Conservation (phyloP, 2,797 vertebrate species). For the Centroberyx gerrardi region DNA sequence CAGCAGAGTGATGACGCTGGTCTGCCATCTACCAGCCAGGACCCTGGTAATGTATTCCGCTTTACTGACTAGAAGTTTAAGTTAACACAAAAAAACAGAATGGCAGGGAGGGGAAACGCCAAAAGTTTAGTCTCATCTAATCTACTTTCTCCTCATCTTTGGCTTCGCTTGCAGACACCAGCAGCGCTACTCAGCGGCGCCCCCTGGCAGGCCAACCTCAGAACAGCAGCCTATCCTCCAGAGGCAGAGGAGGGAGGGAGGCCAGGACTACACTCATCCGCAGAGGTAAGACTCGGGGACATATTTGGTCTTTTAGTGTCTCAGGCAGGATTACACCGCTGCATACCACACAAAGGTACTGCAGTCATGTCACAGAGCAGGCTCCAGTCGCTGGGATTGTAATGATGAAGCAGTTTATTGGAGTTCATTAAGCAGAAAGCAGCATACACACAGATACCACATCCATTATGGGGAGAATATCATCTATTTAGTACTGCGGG, state of each 20-base stretch:
- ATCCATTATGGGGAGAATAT: background rate
- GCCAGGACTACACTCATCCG: slow-evolving; percentile 63
- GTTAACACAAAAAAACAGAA: background rate
- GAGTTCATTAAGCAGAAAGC: slow-evolving; percentile 36
- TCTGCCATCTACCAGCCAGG: slow-evolving; percentile 96
- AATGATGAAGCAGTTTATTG: slow-evolving; percentile 69
- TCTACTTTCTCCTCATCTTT: background rate
- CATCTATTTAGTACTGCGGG: background rate
- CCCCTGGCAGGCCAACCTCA: slow-evolving; percentile 43
- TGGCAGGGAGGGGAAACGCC: no score
- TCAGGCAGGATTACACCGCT: background rate
- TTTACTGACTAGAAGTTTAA: background rate
- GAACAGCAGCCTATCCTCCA: slow-evolving; percentile 51
- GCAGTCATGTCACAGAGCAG: background rate
- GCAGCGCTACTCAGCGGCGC: slow-evolving; percentile 64
- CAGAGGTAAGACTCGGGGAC: slow-evolving; percentile 60
- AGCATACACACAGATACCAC: slow-evolving; percentile 5
- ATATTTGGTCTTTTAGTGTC: background rate
- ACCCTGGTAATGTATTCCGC: slow-evolving; percentile 86
- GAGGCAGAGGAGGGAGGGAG: slow-evolving; percentile 67
- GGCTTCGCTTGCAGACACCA: slow-evolving; percentile 56
- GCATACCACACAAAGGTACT: no score
- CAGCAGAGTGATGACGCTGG: slow-evolving; percentile 91
- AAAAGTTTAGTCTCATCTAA: no score
- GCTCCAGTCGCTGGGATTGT: slow-evolving; percentile 4